A percentile compares a stretch with the other conserved stretches of the same genome.
Evolutionary conservation across 2,113 vertebrate genomes (phyloP).

Genomic region (Hippoglossus stenolepis): DNA sequence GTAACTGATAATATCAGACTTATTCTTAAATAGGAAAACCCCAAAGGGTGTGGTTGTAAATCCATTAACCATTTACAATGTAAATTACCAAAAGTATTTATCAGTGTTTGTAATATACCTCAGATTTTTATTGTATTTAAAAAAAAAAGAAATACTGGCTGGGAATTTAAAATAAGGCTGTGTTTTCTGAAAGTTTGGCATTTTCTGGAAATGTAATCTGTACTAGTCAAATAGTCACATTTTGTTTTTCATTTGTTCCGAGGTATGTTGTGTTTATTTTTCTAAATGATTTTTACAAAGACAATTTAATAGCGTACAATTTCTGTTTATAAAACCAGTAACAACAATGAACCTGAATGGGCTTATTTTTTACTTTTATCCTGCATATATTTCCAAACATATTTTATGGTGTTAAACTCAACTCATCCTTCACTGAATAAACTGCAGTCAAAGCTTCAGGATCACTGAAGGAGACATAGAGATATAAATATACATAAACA

Average conservation of each 20-base stretch:
- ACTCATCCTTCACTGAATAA: too few species aligned
- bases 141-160: background rate
- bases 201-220: background rate
- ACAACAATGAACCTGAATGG: background rate
- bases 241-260: background rate
- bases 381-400: too few species aligned
- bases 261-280: background rate
- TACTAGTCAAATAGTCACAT: background rate
- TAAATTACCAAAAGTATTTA: background rate
- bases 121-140: background rate
- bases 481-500: too few species aligned
- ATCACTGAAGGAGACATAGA: too few species aligned
- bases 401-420: too few species aligned
- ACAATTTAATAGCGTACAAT: background rate
- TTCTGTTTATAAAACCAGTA: constrained; percentile 38
- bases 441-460: too few species aligned
- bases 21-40: background rate
- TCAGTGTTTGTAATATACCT: background rate
- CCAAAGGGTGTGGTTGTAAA: background rate
- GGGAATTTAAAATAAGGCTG: background rate
- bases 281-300: constrained; percentile 14
- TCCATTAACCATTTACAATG: background rate
- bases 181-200: background rate
- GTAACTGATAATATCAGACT: background rate
- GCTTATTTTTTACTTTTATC: background rate